Evolutionary conservation across 1,140 invertebrate species (phyloP).

Genomic region (Atta colombica): DNA sequence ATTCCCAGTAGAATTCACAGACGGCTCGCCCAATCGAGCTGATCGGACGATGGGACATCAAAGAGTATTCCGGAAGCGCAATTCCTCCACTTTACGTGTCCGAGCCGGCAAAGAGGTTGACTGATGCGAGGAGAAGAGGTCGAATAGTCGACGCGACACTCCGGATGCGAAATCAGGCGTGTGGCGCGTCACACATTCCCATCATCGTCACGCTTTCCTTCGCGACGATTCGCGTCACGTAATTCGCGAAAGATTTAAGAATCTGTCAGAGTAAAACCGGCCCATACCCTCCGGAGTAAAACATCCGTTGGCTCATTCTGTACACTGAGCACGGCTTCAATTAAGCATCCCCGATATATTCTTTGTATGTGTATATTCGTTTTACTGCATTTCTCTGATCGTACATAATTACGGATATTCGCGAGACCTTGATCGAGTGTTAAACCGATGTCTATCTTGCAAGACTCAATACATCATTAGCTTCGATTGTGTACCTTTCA

Average conservation of each 20-base stretch:
- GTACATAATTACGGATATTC: slow-evolving; percentile 36
- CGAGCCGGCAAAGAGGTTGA: slow-evolving; percentile 34
- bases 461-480: neutral
- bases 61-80: slow-evolving; percentile 59
- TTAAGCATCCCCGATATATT: slow-evolving; percentile 57
- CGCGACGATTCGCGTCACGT: slow-evolving; percentile 53
- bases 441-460: neutral
- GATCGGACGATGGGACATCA: slow-evolving; percentile 52
- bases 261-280: slow-evolving; percentile 36
- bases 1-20: slow-evolving; percentile 29
- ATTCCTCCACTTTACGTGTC: slow-evolving; percentile 55
- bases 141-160: slow-evolving; percentile 32
- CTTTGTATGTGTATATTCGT: slow-evolving; percentile 35
- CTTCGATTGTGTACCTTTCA: neutral
- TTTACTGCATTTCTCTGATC: slow-evolving; percentile 39
- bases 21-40: slow-evolving; percentile 45
- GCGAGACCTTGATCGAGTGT: slow-evolving; percentile 5
- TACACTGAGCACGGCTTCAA: slow-evolving; percentile 56
- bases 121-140: slow-evolving; percentile 37
- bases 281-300: slow-evolving; percentile 2
- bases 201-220: slow-evolving; percentile 13
- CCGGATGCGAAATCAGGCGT: slow-evolving; percentile 50
- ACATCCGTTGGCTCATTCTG: slow-evolving; percentile 18
- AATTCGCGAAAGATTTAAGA: slow-evolving; percentile 61
- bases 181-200: neutral